These are phyloP conservation scores for Drosophila falleni DNA, from an alignment of 2,888 invertebrate species.

Conservation along the genomic window DNA sequence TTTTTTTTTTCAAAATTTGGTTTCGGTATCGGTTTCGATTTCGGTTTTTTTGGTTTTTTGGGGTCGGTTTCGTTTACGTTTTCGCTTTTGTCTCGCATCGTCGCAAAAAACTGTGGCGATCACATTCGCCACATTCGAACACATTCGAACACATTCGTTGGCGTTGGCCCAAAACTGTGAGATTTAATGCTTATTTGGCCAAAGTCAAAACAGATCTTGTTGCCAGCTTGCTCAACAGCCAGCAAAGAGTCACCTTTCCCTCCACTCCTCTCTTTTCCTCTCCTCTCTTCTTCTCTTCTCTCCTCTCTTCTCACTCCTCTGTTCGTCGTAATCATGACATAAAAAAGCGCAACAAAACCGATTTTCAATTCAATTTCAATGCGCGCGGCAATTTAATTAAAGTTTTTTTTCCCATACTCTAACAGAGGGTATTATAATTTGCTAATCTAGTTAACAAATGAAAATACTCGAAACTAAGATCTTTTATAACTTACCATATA, in stretches of 20 bases:
- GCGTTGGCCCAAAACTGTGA: slow-evolving; percentile 62
- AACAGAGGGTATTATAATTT: slow-evolving; percentile 1
- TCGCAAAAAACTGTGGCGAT: slow-evolving; percentile 22
- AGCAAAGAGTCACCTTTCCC: not conserved
- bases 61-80: slow-evolving; percentile 27
- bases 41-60: slow-evolving; percentile 16
- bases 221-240: slow-evolving; percentile 26
- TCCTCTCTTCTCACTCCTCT: not conserved
- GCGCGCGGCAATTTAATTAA: slow-evolving; percentile 77
- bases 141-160: no score
- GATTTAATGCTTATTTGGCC: slow-evolving; percentile 82
- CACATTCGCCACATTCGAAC: no score
- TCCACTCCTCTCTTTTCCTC: not conserved
- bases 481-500: not conserved
- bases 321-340: slow-evolving; percentile 77
- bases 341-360: slow-evolving; percentile 81
- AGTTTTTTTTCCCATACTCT: slow-evolving; percentile 40
- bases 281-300: not conserved
- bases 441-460: not conserved
- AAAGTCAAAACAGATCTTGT: slow-evolving; percentile 80
- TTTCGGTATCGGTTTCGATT: slow-evolving; percentile 19
- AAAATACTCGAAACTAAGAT: not conserved
- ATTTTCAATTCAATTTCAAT: slow-evolving; percentile 80
- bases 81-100: slow-evolving; percentile 28
- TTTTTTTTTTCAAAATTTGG: slow-evolving; percentile 21